Evolutionary conservation across 1,140 invertebrate genomes (phyloP).

Genomic region (Monomorium pharaonis): DNA sequence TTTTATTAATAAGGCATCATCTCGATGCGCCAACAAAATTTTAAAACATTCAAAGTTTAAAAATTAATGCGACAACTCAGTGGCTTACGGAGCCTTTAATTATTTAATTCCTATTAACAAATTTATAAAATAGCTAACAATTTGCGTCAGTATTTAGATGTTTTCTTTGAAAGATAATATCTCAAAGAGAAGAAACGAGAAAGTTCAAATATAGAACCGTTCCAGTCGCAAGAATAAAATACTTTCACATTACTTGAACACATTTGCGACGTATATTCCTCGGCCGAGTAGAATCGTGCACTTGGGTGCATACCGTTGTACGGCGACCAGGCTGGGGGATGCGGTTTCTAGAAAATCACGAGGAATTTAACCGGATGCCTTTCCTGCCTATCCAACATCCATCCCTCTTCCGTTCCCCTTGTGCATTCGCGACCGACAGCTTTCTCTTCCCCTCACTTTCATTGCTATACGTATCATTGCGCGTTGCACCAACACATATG

Average conservation of each 20-base stretch:
- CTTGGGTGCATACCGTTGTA: conserved; percentile 63
- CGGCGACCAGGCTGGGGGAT: not conserved
- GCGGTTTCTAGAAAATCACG: conserved; percentile 64
- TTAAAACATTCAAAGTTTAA: not conserved
- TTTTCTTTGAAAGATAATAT: not conserved
- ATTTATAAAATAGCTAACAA: too few species aligned
- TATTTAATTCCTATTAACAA: not conserved
- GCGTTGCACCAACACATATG: not conserved
- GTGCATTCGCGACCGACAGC: not conserved
- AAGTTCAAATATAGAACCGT: not conserved
- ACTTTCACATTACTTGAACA: conserved; percentile 29
- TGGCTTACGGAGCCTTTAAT: not conserved
- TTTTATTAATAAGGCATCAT: not conserved
- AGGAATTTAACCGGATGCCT: conserved; percentile 65
- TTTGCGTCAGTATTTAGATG: not conserved
- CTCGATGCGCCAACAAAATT: not conserved
- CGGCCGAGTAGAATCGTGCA: conserved; percentile 55
- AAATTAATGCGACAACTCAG: not conserved
- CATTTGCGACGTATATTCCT: conserved; percentile 53
- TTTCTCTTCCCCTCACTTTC: not conserved
- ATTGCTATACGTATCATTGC: conserved; percentile 1
- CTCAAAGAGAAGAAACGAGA: not conserved
- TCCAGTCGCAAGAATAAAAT: not conserved
- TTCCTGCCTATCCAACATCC: conserved; percentile 17
- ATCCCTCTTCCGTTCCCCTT: not conserved